Base-by-base conservation (phyloP, 2,888 invertebrate genomes). In the Sesia apiformis region DNA sequence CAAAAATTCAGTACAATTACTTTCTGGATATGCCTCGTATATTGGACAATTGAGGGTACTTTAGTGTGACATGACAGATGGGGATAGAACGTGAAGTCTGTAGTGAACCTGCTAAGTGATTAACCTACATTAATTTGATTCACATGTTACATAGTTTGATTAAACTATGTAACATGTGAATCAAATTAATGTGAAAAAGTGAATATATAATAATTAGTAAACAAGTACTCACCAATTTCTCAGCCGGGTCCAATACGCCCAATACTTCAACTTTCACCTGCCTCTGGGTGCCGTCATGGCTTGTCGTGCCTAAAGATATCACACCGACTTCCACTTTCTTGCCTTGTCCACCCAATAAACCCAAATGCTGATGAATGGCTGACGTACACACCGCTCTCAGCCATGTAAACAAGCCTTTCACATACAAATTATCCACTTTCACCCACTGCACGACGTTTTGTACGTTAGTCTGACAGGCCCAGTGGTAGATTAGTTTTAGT, bases 391-490 rank as follows among this genome's bases (percentile, higher is more conserved):
- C 86, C 0, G 95, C 94, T 46, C 97, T 90, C 0, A 88, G 57
- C 88, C 88, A 88, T 0, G 88, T 88, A 55, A 94, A 96, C 52
- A 94, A 79, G 0, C 91, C 90, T 59, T 92, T 92, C 0, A 92
- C 91, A 49, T 89, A 89, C 0, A 89, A 62, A 58, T 89, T 89
- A 57, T 89, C 89, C 0, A 89, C 96, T 73, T 92, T 93, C 0
- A 97, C 97, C 97, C 97, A 97, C 59, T 95, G 95, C 0, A 95
- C 93, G 0, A 97, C 96, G 69, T 97, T 97, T 64, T 95, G 94
- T 0, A 96, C 95, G 61, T 95, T 95, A 0, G 97, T 97, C 75
- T 97, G 97, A 63, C 97, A 97, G 0, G 96, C 92, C 97, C 97
- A 97, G 75, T 97, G 97, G 80, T 97, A 97, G 53, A 97, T 92